phyloP scores from a whole-genome alignment of 2,113 vertebrate genomes.

The Clarias magur region DNA sequence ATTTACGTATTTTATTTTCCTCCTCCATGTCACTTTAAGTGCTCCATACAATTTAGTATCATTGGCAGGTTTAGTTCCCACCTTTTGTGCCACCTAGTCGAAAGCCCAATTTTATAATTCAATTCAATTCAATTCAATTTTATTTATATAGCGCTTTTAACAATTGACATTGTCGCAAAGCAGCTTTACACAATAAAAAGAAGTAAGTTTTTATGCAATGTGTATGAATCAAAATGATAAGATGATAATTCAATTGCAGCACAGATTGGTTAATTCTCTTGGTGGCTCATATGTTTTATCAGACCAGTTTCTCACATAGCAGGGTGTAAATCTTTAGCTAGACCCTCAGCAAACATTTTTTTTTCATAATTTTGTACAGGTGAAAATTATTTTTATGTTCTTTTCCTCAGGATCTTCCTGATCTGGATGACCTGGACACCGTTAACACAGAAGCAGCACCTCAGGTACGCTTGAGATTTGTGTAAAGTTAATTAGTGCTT shows the following conservation, averaged over 20 bases:
- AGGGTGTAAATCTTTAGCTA: background rate
- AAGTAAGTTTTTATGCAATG: too few species aligned
- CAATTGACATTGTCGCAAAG: too few species aligned
- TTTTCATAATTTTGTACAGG: background rate
- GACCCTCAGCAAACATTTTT: background rate
- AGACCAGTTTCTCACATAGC: background rate
- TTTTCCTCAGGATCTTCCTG: constrained; percentile 82
- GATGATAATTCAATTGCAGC: background rate
- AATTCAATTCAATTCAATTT: too few species aligned
- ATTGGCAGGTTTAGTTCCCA: background rate
- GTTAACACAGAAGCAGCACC: background rate
- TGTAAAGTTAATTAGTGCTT: constrained; percentile 52
- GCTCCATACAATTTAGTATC: background rate
- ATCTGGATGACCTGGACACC: constrained; percentile 80
- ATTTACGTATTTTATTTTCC: too few species aligned
- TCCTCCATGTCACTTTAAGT: too few species aligned
- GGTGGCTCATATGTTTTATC: background rate
- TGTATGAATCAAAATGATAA: too few species aligned
- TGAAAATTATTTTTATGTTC: constrained; percentile 18
- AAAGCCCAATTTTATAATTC: background rate
- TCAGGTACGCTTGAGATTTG: constrained; percentile 55
- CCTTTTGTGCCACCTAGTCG: background rate
- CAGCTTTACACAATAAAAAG: too few species aligned
- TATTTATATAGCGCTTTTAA: too few species aligned
- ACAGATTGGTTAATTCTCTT: background rate